phyloP scores from a whole-genome alignment of 2,797 vertebrate genomes.

The Pangasius krempfi region DNA sequence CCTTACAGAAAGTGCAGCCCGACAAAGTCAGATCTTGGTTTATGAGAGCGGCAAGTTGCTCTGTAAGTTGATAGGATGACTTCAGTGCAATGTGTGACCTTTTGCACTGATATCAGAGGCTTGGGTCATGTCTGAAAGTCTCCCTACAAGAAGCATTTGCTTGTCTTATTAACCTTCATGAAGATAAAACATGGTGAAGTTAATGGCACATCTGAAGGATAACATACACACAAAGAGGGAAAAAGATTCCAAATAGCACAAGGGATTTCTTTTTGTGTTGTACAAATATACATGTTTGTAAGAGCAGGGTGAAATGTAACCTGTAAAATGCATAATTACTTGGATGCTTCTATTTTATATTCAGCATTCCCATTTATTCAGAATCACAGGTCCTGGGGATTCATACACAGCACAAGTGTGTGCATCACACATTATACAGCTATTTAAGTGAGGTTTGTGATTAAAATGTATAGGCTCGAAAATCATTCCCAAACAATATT shows the following conservation, averaged over 20 bases:
- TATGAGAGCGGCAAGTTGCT: slow-evolving; percentile 53
- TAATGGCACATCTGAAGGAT: background rate
- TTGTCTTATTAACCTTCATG: slow-evolving; percentile 51
- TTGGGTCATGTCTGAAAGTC: slow-evolving; percentile 56
- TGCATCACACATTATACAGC: background rate
- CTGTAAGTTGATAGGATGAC: slow-evolving; percentile 64
- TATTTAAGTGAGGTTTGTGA: background rate
- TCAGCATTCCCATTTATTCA: background rate
- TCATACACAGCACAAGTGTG: background rate
- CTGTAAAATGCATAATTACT: background rate
- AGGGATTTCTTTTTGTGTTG: background rate
- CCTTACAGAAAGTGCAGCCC: slow-evolving; percentile 39
- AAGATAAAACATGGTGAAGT: background rate
- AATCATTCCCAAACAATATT: background rate
- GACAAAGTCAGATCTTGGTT: slow-evolving; percentile 52
- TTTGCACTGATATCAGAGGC: slow-evolving; percentile 65
- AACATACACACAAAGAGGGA: too few relatives aligned
- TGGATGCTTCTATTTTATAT: background rate
- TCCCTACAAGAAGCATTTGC: slow-evolving; percentile 30
- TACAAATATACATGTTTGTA: background rate
- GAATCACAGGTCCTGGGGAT: background rate
- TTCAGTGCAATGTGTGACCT: slow-evolving; percentile 78
- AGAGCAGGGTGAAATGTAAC: background rate
- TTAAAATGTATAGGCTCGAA: background rate
- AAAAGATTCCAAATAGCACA: background rate